Conservation (phyloP, 2,113 vertebrate genomes). For the Pterocles burchelli region DNA sequence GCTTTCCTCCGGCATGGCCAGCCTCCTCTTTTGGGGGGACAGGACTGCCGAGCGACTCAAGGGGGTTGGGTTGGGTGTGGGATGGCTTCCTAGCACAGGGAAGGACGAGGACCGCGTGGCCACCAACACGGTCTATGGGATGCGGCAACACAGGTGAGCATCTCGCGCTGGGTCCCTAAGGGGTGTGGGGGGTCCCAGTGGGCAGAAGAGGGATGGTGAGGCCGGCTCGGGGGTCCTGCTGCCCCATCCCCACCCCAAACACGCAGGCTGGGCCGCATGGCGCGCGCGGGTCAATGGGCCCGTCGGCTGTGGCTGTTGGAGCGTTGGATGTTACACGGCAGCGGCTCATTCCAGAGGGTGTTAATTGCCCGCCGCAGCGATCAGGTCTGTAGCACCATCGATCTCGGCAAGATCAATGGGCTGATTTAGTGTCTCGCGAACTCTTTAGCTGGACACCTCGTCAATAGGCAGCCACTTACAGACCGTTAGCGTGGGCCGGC, state of each 20-base stretch:
- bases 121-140: rapidly evolving
- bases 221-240: background rate
- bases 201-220: background rate
- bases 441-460: slow-evolving; percentile 85
- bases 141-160: background rate
- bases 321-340: slow-evolving; percentile 73
- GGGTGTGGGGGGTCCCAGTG: rapidly evolving
- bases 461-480: slow-evolving; percentile 83
- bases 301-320: slow-evolving; percentile 75
- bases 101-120: rapidly evolving
- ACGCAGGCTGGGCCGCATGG: rapidly evolving
- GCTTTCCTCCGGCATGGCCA: background rate
- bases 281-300: slow-evolving; percentile 12
- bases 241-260: rapidly evolving
- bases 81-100: background rate
- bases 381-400: slow-evolving; percentile 81
- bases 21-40: background rate
- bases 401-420: slow-evolving; percentile 83
- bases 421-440: slow-evolving; percentile 88
- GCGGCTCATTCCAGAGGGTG: slow-evolving; percentile 71
- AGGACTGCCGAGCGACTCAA: background rate
- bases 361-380: slow-evolving; percentile 78
- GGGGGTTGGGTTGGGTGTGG: background rate
- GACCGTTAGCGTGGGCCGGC: slow-evolving; percentile 20
- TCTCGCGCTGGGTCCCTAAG: background rate